Conservation (phyloP, 2,888 invertebrate species). For the Malachius bipustulatus region DNA sequence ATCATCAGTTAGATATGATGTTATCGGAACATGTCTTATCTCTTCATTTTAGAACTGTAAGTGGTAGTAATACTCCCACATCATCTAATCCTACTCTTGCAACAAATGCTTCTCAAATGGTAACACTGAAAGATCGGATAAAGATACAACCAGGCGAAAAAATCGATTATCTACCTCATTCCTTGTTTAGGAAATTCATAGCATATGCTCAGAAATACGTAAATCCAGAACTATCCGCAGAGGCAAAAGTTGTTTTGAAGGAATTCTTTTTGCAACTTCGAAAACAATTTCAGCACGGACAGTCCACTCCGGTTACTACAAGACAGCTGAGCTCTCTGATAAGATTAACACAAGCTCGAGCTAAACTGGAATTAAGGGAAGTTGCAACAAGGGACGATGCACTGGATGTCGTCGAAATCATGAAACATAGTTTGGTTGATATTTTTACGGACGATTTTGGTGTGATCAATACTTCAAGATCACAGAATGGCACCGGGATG, state of each 20-base stretch:
- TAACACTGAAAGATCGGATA: too few species aligned
- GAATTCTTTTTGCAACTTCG: conserved; percentile 73
- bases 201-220: conserved; percentile 84
- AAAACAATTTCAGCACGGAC: conserved; percentile 49
- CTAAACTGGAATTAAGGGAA: conserved; percentile 73
- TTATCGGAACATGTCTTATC: conserved; percentile 1
- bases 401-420: conserved; percentile 71
- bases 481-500: conserved; percentile 61
- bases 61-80: conserved; percentile 1
- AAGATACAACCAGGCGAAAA: conserved; percentile 46
- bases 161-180: conserved; percentile 61
- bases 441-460: conserved; percentile 63
- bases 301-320: conserved; percentile 72
- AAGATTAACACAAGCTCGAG: conserved; percentile 78
- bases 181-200: conserved; percentile 77
- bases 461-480: conserved; percentile 49
- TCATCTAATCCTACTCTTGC: background rate
- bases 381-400: conserved; percentile 72
- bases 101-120: too few species aligned
- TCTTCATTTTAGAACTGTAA: too few species aligned
- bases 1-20: too few species aligned
- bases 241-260: conserved; percentile 60
- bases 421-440: conserved; percentile 68
- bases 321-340: conserved; percentile 83
- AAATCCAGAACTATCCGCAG: conserved; percentile 60